These are phyloP conservation scores for Andrena trimmerana DNA, from an alignment of 2,888 invertebrate species.

Conservation along the genomic window DNA sequence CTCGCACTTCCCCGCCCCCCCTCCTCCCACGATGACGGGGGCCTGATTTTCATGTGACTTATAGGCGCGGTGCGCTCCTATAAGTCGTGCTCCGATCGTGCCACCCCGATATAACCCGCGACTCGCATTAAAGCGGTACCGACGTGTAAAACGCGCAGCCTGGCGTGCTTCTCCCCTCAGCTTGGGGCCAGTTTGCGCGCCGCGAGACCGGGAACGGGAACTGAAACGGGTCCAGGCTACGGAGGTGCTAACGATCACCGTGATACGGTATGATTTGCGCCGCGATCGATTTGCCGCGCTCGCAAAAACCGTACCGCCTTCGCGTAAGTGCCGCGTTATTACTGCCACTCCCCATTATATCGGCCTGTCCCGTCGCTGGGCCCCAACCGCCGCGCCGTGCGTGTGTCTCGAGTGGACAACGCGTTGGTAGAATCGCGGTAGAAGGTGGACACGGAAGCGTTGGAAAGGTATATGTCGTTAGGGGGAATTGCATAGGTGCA, in stretches of 20 bases:
- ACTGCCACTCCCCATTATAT: slow-evolving; percentile 35
- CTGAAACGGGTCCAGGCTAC: slow-evolving; percentile 1
- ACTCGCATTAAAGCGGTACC: slow-evolving; percentile 47
- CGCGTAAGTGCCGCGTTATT: slow-evolving; percentile 39
- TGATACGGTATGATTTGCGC: slow-evolving; percentile 67
- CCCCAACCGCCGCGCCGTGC: slow-evolving; percentile 6
- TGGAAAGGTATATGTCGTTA: slow-evolving; percentile 48
- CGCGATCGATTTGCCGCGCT: slow-evolving; percentile 54
- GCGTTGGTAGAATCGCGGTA: slow-evolving; percentile 36
- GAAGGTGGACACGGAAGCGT: slow-evolving; percentile 47
- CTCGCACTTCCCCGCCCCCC: slow-evolving; percentile 41
- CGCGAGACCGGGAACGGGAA: slow-evolving; percentile 18
- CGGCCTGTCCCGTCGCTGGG: slow-evolving; percentile 25
- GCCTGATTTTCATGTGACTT: slow-evolving; percentile 70
- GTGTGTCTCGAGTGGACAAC: slow-evolving; percentile 10
- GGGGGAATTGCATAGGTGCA: slow-evolving; percentile 25
- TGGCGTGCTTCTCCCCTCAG: slow-evolving; percentile 15
- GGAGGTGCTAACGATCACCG: slow-evolving; percentile 64
- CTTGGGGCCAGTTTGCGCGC: slow-evolving; percentile 12
- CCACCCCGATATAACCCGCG: slow-evolving; percentile 53
- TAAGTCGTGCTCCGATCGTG: slow-evolving; percentile 43
- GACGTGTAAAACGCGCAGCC: slow-evolving; percentile 1
- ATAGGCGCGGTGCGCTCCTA: slow-evolving; percentile 32
- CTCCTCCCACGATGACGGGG: slow-evolving; percentile 6
- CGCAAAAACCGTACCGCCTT: slow-evolving; percentile 49